Conservation (phyloP, 2,797 vertebrate species). For the Passerculus sandwichensis region DNA sequence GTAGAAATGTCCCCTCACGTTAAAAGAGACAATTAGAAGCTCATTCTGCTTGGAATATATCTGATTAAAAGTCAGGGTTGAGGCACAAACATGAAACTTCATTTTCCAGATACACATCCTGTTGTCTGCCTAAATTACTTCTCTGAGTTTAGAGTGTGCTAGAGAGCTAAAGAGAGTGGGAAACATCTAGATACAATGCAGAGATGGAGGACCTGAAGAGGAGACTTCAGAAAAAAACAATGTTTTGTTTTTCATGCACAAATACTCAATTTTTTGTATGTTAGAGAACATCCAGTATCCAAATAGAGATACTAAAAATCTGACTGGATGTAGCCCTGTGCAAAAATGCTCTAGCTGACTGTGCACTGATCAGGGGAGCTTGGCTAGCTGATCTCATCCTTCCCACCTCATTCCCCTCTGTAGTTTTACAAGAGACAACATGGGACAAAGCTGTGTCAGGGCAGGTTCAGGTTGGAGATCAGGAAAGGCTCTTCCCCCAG, state of each 20-base stretch:
- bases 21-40: not conserved
- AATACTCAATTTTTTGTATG: not conserved
- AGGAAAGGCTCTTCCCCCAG: not conserved
- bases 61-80: not conserved
- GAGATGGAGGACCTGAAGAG: not conserved
- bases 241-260: not conserved
- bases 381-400: not conserved
- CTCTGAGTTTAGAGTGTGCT: not conserved
- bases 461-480: rapidly evolving
- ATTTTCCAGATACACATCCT: not conserved
- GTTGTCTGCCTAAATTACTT: not conserved
- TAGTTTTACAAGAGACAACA: not conserved
- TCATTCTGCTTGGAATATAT: not conserved
- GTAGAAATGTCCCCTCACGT: not conserved
- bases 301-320: not conserved
- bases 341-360: not conserved
- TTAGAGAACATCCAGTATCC: not conserved
- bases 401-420: not conserved
- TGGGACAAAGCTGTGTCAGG: not conserved
- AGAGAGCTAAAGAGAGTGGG: not conserved
- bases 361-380: not conserved
- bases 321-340: not conserved
- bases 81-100: not conserved
- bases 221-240: not conserved
- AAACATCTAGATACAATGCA: not conserved